These are phyloP conservation scores for Parnassius apollo DNA, from an alignment of 2,888 invertebrate genomes.

Conservation along the genomic window DNA sequence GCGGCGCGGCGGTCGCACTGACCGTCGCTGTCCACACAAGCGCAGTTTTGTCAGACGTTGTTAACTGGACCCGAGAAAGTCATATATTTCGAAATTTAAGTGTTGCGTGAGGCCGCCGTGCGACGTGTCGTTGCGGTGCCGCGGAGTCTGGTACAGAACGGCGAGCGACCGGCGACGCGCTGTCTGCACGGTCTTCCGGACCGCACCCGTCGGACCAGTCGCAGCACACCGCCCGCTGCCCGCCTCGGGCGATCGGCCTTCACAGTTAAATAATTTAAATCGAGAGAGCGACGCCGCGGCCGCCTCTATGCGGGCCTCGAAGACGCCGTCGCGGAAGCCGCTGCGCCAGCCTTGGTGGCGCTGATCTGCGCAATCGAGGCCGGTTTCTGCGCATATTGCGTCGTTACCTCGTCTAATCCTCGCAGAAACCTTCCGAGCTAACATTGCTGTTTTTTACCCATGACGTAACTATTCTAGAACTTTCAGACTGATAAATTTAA, in stretches of 20 bases:
- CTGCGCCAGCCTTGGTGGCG: constrained; percentile 76
- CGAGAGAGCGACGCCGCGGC: constrained; percentile 61
- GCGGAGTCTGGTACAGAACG: constrained; percentile 62
- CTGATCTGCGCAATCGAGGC: constrained; percentile 76
- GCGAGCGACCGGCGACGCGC: constrained; percentile 70
- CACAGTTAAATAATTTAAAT: constrained; percentile 77
- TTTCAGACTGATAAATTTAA: not conserved
- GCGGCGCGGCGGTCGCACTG: constrained; percentile 33
- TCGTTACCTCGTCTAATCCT: constrained; percentile 66
- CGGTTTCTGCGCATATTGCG: constrained; percentile 73
- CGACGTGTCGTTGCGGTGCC: constrained; percentile 76
- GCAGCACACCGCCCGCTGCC: constrained; percentile 72
- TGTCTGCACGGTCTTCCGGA: constrained; percentile 77
- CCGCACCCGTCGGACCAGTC: constrained; percentile 79
- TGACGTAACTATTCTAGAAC: constrained; percentile 38
- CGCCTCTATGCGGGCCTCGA: constrained; percentile 53
- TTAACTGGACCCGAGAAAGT: constrained; percentile 73
- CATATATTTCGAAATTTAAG: constrained; percentile 75
- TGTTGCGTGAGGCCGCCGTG: constrained; percentile 67
- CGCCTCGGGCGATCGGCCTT: constrained; percentile 80
- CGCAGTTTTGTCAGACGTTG: constrained; percentile 44
- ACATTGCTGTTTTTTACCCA: constrained; percentile 49
- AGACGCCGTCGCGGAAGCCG: constrained; percentile 75
- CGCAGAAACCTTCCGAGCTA: constrained; percentile 55
- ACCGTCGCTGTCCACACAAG: constrained; percentile 30